Conservation (phyloP, 2,113 vertebrate genomes). For the Brachyistius frenatus region DNA sequence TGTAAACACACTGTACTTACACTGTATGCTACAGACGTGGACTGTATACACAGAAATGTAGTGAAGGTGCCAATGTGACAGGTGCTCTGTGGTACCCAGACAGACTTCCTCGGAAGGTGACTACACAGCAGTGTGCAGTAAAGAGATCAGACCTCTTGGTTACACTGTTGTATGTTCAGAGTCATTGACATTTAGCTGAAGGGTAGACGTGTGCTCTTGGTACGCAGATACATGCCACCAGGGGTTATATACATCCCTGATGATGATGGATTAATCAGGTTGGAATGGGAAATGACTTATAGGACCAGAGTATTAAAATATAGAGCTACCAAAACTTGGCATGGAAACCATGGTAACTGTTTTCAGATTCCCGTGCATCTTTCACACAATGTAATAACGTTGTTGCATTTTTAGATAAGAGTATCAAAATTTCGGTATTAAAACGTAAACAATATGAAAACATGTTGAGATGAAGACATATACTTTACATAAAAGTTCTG, state of each 20-base stretch:
- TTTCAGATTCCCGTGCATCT: background rate
- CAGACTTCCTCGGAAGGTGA: background rate
- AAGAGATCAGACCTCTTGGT: background rate
- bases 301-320: no score
- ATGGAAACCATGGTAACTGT: background rate
- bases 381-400: no score
- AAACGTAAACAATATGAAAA: no score
- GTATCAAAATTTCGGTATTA: no score
- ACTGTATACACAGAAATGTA: background rate
- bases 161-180: background rate
- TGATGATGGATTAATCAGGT: background rate
- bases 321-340: no score
- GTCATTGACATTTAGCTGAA: background rate
- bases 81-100: slow-evolving; percentile 7
- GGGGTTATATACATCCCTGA: background rate
- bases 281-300: background rate
- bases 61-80: slow-evolving; percentile 34
- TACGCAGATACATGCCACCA: background rate
- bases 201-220: background rate
- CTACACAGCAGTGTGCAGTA: background rate
- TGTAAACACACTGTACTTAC: background rate
- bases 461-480: no score
- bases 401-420: no score
- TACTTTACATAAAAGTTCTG: no score
- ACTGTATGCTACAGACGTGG: background rate